Conservation (phyloP, 2,888 invertebrate species). For the Phymatocera aterrima region DNA sequence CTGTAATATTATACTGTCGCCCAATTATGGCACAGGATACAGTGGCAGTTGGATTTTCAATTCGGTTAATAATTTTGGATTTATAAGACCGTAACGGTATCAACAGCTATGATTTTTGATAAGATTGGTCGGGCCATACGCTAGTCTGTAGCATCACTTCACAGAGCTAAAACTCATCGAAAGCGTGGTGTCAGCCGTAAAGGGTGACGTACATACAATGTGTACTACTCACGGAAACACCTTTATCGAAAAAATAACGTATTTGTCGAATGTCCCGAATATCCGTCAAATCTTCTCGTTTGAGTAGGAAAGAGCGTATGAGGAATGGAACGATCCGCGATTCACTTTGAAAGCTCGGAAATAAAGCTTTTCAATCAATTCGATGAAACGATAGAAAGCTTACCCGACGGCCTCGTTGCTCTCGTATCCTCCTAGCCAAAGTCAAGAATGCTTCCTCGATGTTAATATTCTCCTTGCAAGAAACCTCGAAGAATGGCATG, state of each 20-base stretch:
- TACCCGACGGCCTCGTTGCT: conserved; percentile 87
- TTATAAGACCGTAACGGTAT: too few relatives aligned
- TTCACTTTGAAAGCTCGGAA: not conserved
- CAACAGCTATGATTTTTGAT: too few relatives aligned
- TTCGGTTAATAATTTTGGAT: too few relatives aligned
- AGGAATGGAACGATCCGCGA: not conserved
- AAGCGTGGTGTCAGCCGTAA: not conserved
- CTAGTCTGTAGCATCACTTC: too few relatives aligned
- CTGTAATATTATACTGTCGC: too few relatives aligned
- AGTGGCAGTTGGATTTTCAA: too few relatives aligned
- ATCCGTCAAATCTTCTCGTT: not conserved
- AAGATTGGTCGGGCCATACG: too few relatives aligned
- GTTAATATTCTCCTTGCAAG: conserved; percentile 90
- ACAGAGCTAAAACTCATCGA: too few relatives aligned
- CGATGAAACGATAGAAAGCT: conserved; percentile 55
- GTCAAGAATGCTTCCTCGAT: conserved; percentile 90
- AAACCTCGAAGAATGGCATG: conserved; percentile 92
- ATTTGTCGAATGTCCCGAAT: not conserved
- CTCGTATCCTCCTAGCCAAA: conserved; percentile 88
- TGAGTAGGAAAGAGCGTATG: not conserved
- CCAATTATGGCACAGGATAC: too few relatives aligned
- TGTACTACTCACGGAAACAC: too few relatives aligned
- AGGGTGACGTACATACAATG: not conserved
- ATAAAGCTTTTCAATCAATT: not conserved
- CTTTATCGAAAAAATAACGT: not conserved